A percentile compares a stretch with the other conserved stretches of the same genome.
Evolutionary conservation across 2,113 vertebrate genomes (phyloP).

Genomic region (Pteropus alecto): DNA sequence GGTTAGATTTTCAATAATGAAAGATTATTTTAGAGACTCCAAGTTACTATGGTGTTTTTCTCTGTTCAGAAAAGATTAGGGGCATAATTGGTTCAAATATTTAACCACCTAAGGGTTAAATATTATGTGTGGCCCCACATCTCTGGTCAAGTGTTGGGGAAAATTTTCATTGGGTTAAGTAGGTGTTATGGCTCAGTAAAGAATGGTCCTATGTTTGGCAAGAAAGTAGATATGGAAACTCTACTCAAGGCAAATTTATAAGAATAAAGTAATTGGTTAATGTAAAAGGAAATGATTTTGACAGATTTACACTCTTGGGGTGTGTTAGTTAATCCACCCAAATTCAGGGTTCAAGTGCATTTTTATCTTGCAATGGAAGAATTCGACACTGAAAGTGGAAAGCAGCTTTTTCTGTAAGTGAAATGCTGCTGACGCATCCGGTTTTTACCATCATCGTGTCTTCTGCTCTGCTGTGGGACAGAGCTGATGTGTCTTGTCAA

Average conservation of each 20-base stretch:
- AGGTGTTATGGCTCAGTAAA: constrained; percentile 57
- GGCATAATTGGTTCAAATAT: background rate
- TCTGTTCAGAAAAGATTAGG: background rate
- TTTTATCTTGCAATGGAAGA: background rate
- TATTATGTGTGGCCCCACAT: background rate
- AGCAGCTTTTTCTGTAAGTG: background rate
- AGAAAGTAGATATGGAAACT: constrained; percentile 62
- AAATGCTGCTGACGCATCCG: fast-evolving
- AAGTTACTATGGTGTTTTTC: background rate
- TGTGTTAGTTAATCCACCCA: background rate
- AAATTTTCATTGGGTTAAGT: constrained; percentile 56
- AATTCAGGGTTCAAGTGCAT: background rate
- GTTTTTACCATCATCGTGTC: background rate
- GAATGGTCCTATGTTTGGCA: constrained; percentile 31
- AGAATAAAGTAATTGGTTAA: constrained; percentile 52
- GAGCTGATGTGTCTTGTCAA: background rate
- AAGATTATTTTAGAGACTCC: background rate
- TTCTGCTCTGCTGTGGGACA: background rate
- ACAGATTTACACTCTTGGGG: constrained; percentile 32
- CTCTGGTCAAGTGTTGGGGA: background rate
- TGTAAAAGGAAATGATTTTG: constrained; percentile 41
- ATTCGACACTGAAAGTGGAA: background rate
- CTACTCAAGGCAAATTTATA: constrained; percentile 38
- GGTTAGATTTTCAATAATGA: background rate
- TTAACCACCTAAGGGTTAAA: constrained; percentile 21